Percentiles rank a stretch among this genome's conserved stretches.
These are phyloP conservation scores for Notospermus geniculatus DNA, from an alignment of 1,140 invertebrate species.

Conservation along the genomic window DNA sequence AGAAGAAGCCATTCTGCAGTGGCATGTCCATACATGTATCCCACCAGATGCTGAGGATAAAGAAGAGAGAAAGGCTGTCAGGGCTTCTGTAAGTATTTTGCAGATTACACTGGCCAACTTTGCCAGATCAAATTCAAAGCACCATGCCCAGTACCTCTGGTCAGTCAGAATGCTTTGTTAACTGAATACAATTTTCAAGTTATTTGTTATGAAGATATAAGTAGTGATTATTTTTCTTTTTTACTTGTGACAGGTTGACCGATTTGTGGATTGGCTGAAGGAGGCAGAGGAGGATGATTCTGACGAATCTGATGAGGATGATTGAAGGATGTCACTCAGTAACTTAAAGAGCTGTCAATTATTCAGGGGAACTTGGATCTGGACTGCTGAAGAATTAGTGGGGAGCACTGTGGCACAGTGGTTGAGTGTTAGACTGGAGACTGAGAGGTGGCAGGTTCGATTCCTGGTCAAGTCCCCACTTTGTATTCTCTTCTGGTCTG, in stretches of 20 bases:
- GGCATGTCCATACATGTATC: slow-evolving; percentile 62
- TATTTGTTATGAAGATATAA: slow-evolving; percentile 3
- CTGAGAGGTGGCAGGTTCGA: too few relatives aligned
- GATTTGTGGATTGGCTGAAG: slow-evolving; percentile 78
- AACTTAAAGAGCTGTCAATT: slow-evolving; percentile 14
- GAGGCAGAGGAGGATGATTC: slow-evolving; percentile 77
- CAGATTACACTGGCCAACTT: slow-evolving; percentile 16
- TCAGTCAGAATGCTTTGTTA: background rate
- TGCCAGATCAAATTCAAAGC: too few relatives aligned
- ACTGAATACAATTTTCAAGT: background rate
- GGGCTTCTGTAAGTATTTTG: slow-evolving; percentile 36
- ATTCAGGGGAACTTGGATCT: slow-evolving; percentile 60
- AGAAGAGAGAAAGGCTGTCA: slow-evolving; percentile 32
- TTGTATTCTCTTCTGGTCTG: too few relatives aligned
- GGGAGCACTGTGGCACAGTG: too few relatives aligned
- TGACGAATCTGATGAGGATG: slow-evolving; percentile 30
- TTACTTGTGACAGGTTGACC: slow-evolving; percentile 47
- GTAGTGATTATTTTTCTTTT: slow-evolving; percentile 24
- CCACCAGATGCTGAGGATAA: slow-evolving; percentile 57
- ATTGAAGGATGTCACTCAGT: slow-evolving; percentile 18
- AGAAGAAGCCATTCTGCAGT: slow-evolving; percentile 76
- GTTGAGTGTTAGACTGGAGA: too few relatives aligned
- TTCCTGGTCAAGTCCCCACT: too few relatives aligned
- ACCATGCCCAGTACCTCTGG: background rate
- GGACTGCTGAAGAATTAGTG: too few relatives aligned